phyloP scores from a whole-genome alignment of 2,797 vertebrate species.

The Danio jaintianensis region DNA sequence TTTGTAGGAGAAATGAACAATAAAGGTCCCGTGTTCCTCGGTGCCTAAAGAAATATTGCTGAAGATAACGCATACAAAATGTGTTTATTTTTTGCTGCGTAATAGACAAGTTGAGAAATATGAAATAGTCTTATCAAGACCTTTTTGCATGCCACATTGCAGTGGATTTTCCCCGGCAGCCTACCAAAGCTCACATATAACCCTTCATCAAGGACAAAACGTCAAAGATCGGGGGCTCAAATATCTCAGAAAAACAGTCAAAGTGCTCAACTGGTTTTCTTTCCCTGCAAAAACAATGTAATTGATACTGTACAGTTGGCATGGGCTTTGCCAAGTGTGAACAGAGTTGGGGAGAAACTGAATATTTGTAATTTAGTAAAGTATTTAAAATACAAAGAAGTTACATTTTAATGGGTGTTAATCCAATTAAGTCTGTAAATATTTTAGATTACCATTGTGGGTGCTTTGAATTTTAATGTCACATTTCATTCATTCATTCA shows the following conservation, averaged over 20 bases:
- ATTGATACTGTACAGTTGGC: not conserved
- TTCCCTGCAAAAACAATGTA: not conserved
- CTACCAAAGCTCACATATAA: constrained; percentile 5
- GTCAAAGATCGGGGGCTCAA: not conserved
- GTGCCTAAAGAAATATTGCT: constrained; percentile 9
- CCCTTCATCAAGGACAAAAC: constrained; percentile 6
- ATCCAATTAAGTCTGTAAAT: no score
- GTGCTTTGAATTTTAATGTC: no score
- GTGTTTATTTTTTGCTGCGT: constrained; percentile 3
- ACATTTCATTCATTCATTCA: no score
- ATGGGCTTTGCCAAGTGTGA: not conserved
- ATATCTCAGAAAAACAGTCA: constrained; percentile 15
- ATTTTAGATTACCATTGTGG: no score
- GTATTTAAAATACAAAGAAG: no score
- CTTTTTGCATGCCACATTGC: constrained; percentile 5
- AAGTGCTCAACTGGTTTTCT: not conserved
- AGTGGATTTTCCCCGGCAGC: constrained; percentile 16
- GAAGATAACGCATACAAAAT: not conserved
- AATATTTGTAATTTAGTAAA: not conserved
- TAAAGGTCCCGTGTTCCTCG: not conserved
- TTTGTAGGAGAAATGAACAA: constrained; percentile 4
- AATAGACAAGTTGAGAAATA: not conserved
- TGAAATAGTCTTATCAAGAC: constrained; percentile 17
- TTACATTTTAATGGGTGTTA: no score
- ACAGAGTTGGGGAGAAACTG: not conserved